A percentile compares a stretch with the other conserved stretches of the same genome.
Evolutionary conservation across 2,888 invertebrate genomes (phyloP).

Genomic region (Agrochola macilenta): DNA sequence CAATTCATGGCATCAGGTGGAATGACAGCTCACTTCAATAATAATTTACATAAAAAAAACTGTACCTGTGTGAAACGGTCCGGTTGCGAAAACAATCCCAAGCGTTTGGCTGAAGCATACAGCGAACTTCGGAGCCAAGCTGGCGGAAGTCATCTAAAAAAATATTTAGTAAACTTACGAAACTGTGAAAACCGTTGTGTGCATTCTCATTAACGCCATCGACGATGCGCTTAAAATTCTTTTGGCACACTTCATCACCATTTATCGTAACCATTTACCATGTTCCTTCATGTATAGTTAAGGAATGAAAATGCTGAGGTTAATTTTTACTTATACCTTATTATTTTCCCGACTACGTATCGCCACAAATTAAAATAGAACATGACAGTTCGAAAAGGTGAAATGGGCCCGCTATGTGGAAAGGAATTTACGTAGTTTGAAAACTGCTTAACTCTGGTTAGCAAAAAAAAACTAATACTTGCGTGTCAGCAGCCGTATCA

Average conservation of each 20-base stretch:
- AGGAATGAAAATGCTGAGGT: background rate
- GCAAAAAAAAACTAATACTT: background rate
- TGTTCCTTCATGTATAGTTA: background rate
- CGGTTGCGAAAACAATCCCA: background rate
- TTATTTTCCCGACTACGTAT: too few species aligned
- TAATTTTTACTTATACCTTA: background rate
- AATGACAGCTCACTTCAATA: background rate
- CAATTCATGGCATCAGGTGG: too few species aligned
- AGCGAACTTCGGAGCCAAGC: constrained; percentile 1
- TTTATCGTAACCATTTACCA: background rate
- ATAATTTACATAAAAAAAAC: background rate
- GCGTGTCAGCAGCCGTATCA: background rate
- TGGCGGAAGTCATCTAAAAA: constrained; percentile 2
- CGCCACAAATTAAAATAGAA: background rate
- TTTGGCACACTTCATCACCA: background rate
- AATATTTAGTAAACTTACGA: too few species aligned
- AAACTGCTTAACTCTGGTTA: background rate
- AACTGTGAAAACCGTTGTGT: background rate
- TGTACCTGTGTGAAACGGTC: background rate
- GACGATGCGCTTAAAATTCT: background rate
- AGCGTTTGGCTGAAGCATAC: constrained; percentile 32
- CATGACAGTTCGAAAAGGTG: background rate
- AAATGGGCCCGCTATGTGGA: background rate
- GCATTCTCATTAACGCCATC: background rate
- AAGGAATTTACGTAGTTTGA: background rate